These are phyloP conservation scores for Xanthorhoe designata DNA, from an alignment of 2,888 invertebrate species.

Conservation along the genomic window DNA sequence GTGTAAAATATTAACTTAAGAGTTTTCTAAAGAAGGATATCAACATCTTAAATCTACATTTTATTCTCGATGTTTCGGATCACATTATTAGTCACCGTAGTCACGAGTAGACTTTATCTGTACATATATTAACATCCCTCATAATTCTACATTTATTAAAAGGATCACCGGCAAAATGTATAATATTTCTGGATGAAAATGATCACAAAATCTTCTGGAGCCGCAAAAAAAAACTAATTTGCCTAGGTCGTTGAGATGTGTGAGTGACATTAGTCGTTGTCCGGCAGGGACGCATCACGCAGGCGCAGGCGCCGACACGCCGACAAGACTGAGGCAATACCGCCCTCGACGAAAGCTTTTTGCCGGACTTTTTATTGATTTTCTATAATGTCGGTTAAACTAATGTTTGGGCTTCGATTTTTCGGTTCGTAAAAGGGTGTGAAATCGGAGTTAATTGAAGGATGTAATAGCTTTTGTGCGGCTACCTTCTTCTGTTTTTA, in stretches of 20 bases:
- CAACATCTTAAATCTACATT: no score
- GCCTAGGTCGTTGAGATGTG: not conserved
- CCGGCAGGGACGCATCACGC: not conserved
- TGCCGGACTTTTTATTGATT: slow-evolving; percentile 78
- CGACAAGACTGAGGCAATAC: slow-evolving; percentile 45
- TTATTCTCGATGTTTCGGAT: no score
- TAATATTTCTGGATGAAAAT: not conserved
- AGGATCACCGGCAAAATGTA: not conserved
- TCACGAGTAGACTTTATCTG: no score
- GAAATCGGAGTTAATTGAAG: slow-evolving; percentile 83
- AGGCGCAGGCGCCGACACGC: slow-evolving; percentile 57
- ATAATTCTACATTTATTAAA: no score
- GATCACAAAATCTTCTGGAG: not conserved
- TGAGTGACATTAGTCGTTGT: slow-evolving; percentile 26
- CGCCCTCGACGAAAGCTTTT: slow-evolving; percentile 67
- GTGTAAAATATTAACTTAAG: not conserved
- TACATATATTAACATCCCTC: no score
- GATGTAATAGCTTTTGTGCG: slow-evolving; percentile 80
- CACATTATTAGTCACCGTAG: no score
- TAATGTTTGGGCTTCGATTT: slow-evolving; percentile 85
- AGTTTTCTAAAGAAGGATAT: no score
- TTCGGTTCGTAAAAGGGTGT: slow-evolving; percentile 85
- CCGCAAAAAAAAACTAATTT: slow-evolving; percentile 1
- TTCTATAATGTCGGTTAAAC: slow-evolving; percentile 83
- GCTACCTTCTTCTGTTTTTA: slow-evolving; percentile 72